These are phyloP conservation scores for Trichosurus vulpecula DNA, from an alignment of 2,797 vertebrate genomes.

Conservation along the genomic window DNA sequence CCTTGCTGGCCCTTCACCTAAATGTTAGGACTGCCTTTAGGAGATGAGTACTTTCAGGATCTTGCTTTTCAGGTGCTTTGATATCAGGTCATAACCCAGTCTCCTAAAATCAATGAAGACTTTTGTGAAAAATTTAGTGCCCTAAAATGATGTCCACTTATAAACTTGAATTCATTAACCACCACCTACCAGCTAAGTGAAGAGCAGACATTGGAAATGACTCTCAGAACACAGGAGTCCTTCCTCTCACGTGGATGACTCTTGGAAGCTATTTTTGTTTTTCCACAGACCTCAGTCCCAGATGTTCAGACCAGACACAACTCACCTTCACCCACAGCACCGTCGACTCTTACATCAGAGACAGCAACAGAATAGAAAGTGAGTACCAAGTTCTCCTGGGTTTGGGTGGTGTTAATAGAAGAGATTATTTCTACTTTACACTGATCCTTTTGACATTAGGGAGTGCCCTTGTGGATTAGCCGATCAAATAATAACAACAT, in stretches of 20 bases:
- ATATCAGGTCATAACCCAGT: neutral
- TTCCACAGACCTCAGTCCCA: slow-evolving; percentile 84
- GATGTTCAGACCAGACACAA: slow-evolving; percentile 92
- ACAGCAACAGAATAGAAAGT: slow-evolving; percentile 91
- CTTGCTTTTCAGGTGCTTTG: neutral
- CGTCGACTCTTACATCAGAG: slow-evolving; percentile 94
- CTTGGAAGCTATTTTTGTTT: neutral
- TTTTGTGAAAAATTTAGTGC: neutral
- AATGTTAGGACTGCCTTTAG: slow-evolving; percentile 1
- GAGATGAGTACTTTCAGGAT: neutral
- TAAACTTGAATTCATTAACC: no score
- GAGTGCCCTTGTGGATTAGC: neutral
- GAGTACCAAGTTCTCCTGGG: slow-evolving; percentile 63
- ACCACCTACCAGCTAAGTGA: no score
- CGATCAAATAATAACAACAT: neutral
- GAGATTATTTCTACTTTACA: neutral
- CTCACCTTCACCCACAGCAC: slow-evolving; percentile 96
- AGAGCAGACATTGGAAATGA: neutral
- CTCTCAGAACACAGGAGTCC: neutral
- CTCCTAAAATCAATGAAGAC: neutral
- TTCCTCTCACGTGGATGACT: neutral
- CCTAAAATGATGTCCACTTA: neutral
- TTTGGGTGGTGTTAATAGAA: neutral
- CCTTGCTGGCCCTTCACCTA: slow-evolving; percentile 13
- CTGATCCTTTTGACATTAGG: neutral